A percentile compares a stretch with the other conserved stretches of the same genome.
Evolutionary conservation across 2,888 invertebrate species (phyloP).

Genomic region (Apotomis betuletana): DNA sequence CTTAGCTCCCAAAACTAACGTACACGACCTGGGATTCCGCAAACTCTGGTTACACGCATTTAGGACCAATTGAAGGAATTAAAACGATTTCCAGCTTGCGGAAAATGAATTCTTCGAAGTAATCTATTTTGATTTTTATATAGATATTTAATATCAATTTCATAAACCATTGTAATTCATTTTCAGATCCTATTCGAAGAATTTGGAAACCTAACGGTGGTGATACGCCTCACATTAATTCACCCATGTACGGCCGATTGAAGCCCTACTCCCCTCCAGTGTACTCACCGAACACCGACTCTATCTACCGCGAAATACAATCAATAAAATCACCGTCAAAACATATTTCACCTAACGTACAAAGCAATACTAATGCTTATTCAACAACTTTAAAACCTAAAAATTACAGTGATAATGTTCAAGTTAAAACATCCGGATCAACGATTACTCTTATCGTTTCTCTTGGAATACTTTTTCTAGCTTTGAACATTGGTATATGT

Average conservation of each 20-base stretch:
- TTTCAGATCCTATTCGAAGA: constrained; percentile 64
- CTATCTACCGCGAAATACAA: constrained; percentile 70
- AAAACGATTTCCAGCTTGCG: too few relatives aligned
- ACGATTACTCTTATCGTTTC: constrained; percentile 86
- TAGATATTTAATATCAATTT: neutral
- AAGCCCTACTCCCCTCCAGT: constrained; percentile 60
- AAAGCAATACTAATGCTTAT: constrained; percentile 60
- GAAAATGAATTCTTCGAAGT: too few relatives aligned
- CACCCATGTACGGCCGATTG: constrained; percentile 65
- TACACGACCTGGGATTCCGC: too few relatives aligned
- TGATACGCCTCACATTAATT: constrained; percentile 55
- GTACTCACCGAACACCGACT: constrained; percentile 60
- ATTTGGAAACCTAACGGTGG: constrained; percentile 61
- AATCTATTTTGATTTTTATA: too few relatives aligned
- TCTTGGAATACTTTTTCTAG: constrained; percentile 87
- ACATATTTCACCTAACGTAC: constrained; percentile 62
- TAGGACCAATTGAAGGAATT: too few relatives aligned
- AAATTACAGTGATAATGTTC: constrained; percentile 51
- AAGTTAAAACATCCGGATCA: constrained; percentile 83
- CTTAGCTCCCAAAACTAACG: too few relatives aligned
- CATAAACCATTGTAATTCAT: neutral
- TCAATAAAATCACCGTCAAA: constrained; percentile 69
- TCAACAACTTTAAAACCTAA: constrained; percentile 62
- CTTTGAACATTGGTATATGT: constrained; percentile 88
- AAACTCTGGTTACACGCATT: too few relatives aligned